Evolutionary conservation across 2,113 vertebrate genomes (phyloP), one percentile per base, ranked within the genome.

Genomic region (Pollachius pollachius): DNA sequence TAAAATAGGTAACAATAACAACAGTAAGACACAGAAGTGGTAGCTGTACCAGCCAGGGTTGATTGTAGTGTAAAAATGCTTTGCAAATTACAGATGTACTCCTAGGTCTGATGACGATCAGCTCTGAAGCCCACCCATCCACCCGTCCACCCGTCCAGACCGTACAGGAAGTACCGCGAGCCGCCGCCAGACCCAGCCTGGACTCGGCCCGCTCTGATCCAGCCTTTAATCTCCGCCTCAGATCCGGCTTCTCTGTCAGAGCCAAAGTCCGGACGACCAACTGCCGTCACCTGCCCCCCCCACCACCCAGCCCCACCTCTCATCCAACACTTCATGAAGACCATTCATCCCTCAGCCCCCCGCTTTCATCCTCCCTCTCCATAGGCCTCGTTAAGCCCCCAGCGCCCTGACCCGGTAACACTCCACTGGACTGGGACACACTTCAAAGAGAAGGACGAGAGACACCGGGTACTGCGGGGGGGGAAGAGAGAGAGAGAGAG

Each of bases 311-410:
- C 71, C 71, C 67, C 68, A 67, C 78, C 83, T 82, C 84, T 84
- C 84, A 79, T 83, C 85, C 74, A 81, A 87, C 87, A 86, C 87
- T 89, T 87, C 82, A 89, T 87, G 84, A 87, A 90, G 87, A 83
- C 87, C 84, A 88, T 90, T 90, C 89, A 90, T 89, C 85, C 87
- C 69, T 41, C 80, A 9, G 8, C 41, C 41, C 41, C 41, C 41
- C 9, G 8, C 84, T 90, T 90, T 90, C 86, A 90, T 90, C 84
- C 70, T 17, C 76, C 81, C 84, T 78, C 84, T 84, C 81, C 79
- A 63, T 83, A 76, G 87, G 79, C 84, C 87, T 89, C 75, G 89
- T 90, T 90, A 90, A 89, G 88, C 89, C 87, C 73, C 73, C 82
- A 84, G 79, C 86, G 86, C 81, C 72, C 84, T 87, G 86, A 89